Conservation (phyloP, 2,113 vertebrate genomes). For the Sorex fumeus region DNA sequence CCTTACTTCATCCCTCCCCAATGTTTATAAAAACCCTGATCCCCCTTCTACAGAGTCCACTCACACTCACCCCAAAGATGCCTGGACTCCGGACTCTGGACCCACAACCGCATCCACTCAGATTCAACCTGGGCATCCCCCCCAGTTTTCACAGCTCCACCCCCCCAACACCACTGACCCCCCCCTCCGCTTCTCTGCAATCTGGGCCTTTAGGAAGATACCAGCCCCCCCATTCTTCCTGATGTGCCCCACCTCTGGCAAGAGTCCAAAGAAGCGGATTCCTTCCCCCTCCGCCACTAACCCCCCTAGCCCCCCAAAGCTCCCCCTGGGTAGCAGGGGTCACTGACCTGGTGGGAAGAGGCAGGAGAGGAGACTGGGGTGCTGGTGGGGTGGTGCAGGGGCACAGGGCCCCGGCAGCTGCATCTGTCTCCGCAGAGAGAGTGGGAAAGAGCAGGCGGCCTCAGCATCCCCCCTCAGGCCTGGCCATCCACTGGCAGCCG, state of each 20-base stretch:
- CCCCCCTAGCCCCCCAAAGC: constrained; percentile 56
- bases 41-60: neutral
- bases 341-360: constrained; percentile 85
- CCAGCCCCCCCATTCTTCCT: constrained; percentile 21
- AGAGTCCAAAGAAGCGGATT: constrained; percentile 59
- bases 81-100: neutral
- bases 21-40: constrained; percentile 22
- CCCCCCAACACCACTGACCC: neutral
- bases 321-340: constrained; percentile 55
- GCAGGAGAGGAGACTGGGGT: constrained; percentile 82
- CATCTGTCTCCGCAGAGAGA: constrained; percentile 85
- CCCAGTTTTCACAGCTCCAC: constrained; percentile 43
- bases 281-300: constrained; percentile 36
- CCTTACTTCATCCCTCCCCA: neutral
- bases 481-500: constrained; percentile 83
- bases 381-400: constrained; percentile 80
- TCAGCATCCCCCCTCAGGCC: constrained; percentile 83
- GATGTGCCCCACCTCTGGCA: constrained; percentile 49
- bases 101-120: neutral
- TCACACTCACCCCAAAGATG: neutral
- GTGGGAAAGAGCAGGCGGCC: constrained; percentile 73
- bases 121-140: constrained; percentile 21
- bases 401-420: constrained; percentile 85
- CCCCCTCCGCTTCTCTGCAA: constrained; percentile 3
- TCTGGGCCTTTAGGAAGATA: constrained; percentile 57